Percentiles rank a stretch among this genome's conserved stretches.
Evolutionary conservation across 2,888 invertebrate species (phyloP).

Genomic region (Cheilosia vernalis): DNA sequence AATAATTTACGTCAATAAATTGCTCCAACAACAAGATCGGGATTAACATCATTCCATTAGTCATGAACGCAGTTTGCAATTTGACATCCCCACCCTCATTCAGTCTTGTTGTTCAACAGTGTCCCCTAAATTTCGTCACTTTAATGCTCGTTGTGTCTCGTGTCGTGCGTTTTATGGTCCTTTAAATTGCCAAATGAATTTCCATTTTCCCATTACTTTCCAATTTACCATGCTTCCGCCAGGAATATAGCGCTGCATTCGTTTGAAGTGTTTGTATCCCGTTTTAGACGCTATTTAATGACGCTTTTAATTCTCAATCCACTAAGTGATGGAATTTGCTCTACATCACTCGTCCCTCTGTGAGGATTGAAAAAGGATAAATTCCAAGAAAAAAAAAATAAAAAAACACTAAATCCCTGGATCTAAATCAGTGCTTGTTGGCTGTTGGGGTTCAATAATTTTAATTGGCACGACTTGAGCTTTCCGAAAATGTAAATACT

Average conservation of each 20-base stretch:
- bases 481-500: conserved; percentile 34
- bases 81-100: not conserved
- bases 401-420: conserved; percentile 1
- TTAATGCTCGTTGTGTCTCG: conserved; percentile 1
- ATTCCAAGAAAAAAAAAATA: conserved; percentile 12
- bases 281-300: conserved; percentile 41
- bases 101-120: not conserved
- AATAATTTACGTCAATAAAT: conserved; percentile 55
- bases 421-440: conserved; percentile 38
- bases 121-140: conserved; percentile 22
- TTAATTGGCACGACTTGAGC: conserved; percentile 29
- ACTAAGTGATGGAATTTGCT: conserved; percentile 50
- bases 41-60: conserved; percentile 67
- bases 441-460: conserved; percentile 44
- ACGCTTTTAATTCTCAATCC: conserved; percentile 41
- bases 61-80: conserved; percentile 33
- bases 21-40: conserved; percentile 49
- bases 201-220: conserved; percentile 55
- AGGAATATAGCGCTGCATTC: conserved; percentile 1
- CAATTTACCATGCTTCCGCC: conserved; percentile 53
- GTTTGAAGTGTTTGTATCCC: conserved; percentile 30
- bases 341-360: conserved; percentile 17
- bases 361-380: conserved; percentile 12
- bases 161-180: conserved; percentile 48
- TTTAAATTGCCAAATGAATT: conserved; percentile 62